Percentiles rank a stretch among this genome's conserved stretches.
Evolutionary conservation across 2,888 invertebrate genomes (phyloP).

Genomic region (Boloria euphrosyne): DNA sequence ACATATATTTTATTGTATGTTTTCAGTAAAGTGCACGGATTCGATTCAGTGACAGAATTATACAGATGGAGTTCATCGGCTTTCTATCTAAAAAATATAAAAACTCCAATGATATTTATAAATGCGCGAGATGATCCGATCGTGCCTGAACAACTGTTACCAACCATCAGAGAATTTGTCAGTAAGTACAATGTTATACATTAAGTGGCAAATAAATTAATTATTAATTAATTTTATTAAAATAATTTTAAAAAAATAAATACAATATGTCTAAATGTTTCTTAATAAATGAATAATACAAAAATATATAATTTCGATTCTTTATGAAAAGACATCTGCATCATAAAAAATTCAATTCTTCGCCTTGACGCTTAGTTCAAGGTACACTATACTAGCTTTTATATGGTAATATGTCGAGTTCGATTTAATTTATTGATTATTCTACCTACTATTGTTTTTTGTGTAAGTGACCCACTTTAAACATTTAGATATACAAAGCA

Average conservation of each 20-base stretch:
- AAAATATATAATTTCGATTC: background rate
- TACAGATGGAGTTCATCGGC: conserved; percentile 93
- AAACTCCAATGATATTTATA: conserved; percentile 94
- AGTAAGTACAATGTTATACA: conserved; percentile 80
- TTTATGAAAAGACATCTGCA: background rate
- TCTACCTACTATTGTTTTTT: background rate
- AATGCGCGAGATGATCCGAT: conserved; percentile 96
- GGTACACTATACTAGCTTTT: background rate
- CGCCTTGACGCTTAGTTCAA: conserved; percentile 5
- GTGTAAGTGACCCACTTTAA: background rate
- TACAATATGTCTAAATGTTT: too few relatives aligned
- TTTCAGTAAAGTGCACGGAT: conserved; percentile 87
- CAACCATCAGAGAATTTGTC: conserved; percentile 87
- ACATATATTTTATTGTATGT: conserved; percentile 10
- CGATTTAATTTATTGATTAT: background rate
- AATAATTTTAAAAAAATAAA: too few relatives aligned
- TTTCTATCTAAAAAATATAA: conserved; percentile 89
- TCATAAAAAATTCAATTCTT: conserved; percentile 1
- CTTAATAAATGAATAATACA: too few relatives aligned
- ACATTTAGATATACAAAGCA: background rate
- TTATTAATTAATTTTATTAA: background rate
- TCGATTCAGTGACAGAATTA: conserved; percentile 88
- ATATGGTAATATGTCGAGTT: conserved; percentile 4
- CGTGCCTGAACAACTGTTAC: conserved; percentile 89
- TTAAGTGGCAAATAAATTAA: background rate